Percentiles rank a stretch among this genome's conserved stretches.
These are phyloP conservation scores for Brachionus manjavacas DNA, from an alignment of 1,140 invertebrate genomes.

Conservation along the genomic window DNA sequence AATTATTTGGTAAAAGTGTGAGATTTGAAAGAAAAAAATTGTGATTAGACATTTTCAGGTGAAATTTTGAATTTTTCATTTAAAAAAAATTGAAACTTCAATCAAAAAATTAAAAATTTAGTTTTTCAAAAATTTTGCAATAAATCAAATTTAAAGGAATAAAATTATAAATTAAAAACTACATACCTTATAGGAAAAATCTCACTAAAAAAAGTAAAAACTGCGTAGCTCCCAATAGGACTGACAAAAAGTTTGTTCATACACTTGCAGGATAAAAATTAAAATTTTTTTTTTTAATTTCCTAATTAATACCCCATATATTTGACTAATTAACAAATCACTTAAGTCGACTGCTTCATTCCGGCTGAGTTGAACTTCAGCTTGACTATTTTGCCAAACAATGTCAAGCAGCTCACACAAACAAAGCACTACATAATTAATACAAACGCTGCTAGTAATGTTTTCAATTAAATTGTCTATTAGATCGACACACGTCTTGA, in stretches of 20 bases:
- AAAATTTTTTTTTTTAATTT: no score
- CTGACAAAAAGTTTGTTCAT: constrained; percentile 32
- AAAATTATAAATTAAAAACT: not conserved
- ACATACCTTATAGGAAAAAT: constrained; percentile 25
- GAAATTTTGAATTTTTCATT: no score
- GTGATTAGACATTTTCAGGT: no score
- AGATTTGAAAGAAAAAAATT: no score
- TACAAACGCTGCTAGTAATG: constrained; percentile 11
- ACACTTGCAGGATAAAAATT: not conserved
- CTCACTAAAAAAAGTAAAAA: constrained; percentile 38
- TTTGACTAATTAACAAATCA: constrained; percentile 1
- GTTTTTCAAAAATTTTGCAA: no score
- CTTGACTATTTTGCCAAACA: not conserved
- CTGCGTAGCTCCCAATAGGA: constrained; percentile 7
- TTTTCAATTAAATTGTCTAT: not conserved
- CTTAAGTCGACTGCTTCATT: not conserved
- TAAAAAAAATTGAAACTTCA: no score
- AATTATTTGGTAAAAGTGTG: no score
- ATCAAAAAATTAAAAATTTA: no score
- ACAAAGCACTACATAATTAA: constrained; percentile 39
- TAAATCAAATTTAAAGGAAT: not conserved
- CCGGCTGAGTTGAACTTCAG: not conserved
- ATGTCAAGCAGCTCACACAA: constrained; percentile 31
- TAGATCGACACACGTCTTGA: not conserved
- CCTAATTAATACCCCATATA: not conserved